Evolutionary conservation across 2,797 vertebrate genomes (phyloP).

Genomic region (Sparus aurata): DNA sequence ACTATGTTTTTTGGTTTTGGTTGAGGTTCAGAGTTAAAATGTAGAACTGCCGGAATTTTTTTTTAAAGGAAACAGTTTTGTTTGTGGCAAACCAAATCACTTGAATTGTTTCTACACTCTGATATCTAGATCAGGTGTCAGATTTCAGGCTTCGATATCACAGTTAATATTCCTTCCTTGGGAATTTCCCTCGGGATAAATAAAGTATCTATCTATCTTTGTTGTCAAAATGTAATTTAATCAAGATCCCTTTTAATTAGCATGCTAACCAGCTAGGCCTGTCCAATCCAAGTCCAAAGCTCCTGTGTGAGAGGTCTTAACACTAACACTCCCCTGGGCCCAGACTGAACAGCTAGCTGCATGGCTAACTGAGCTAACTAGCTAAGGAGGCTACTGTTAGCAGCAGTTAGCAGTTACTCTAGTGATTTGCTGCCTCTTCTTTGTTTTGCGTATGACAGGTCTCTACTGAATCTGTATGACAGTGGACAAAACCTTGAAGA

Average conservation of each 20-base stretch:
- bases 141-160: slow-evolving; percentile 18
- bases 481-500: slow-evolving; percentile 38
- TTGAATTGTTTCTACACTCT: slow-evolving; percentile 5
- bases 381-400: no score
- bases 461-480: slow-evolving; percentile 35
- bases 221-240: background rate
- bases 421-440: no score
- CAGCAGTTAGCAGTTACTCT: no score
- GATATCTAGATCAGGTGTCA: background rate
- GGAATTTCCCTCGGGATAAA: no score
- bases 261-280: no score
- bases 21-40: background rate
- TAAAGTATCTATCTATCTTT: no score
- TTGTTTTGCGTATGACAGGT: no score
- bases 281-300: no score
- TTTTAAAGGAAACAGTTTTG: slow-evolving; percentile 5
- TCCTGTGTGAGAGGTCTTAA: no score
- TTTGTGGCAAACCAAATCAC: background rate
- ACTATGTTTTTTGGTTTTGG: slow-evolving; percentile 19
- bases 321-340: no score
- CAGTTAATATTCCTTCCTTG: slow-evolving; percentile 3
- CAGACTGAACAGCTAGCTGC: no score
- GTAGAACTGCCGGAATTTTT: background rate
- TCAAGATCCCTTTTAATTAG: background rate
- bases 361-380: no score